Base-by-base conservation (phyloP, 2,113 vertebrate species). In the Hipposideros armiger region DNA sequence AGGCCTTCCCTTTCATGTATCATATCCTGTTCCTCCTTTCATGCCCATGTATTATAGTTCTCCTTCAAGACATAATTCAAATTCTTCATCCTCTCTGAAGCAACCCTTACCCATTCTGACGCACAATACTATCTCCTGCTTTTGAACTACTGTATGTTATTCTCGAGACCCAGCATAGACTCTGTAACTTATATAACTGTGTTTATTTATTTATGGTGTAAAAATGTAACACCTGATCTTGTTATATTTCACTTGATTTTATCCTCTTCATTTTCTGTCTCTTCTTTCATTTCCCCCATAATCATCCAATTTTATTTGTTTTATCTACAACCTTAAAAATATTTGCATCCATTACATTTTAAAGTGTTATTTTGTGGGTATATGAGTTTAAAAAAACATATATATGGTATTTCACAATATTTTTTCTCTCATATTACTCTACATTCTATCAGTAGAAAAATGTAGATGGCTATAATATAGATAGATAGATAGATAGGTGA, bases 11-110 rank as follows among this genome's bases (percentile, higher is more conserved):
- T 96, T 97, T 97, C 73, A 74, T 86, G 56, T 76, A 89, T 86
- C 56, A 72, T 28, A 70, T 26, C 52, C 52, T 28, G 5, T 45
- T 24, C 19, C 26, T 82, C 54, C 84, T 96, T 97, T 98, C 85
- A 94, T 95, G 85, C 52, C 50, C 82, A 78, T 13, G 62, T 50
- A 83, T 81, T 91, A 67, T 77, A 91, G 80, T 42, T 85, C 73
- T 90, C 62, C 87, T 91, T 74, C 76, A 96, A 97, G 94, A 94
- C 3, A 22, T 52, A 93, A 77, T 93, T 95, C 56, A 87, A 86
- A 96, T 91, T 92, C 64, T 67, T 1, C 70, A 60, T 96, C 90
- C 62, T 88, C 36, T 87, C 90, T 94, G 60, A 91, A 89, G 69
- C 32, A 86, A 40, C 60, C 45, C 47, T 90, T 95, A 60, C 17